Evolutionary conservation across 2,797 vertebrate genomes (phyloP).

Genomic region (Acanthurus lineatus): DNA sequence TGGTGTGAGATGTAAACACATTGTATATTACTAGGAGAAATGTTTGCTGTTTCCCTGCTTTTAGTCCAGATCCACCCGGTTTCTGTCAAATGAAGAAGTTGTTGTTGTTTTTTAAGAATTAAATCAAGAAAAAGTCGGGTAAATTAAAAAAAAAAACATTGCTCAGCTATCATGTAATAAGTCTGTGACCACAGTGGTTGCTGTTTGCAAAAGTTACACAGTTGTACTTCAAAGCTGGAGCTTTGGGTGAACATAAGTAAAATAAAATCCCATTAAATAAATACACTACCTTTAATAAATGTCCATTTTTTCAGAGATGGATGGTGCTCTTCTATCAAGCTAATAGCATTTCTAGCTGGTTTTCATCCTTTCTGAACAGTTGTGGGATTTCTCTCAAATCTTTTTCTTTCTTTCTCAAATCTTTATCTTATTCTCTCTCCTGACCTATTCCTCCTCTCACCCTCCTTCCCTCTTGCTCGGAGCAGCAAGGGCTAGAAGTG

Average conservation of each 20-base stretch:
- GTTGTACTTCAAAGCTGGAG: conserved; percentile 5
- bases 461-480: conserved; percentile 80
- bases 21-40: neutral
- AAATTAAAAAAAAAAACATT: neutral
- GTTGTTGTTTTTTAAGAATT: conserved; percentile 1
- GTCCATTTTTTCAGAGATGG: neutral
- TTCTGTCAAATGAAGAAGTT: neutral
- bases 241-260: neutral
- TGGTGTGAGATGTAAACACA: neutral
- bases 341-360: neutral
- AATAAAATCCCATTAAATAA: neutral
- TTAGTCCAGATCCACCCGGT: too few relatives aligned
- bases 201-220: neutral
- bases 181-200: too few relatives aligned
- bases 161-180: neutral
- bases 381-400: conserved; percentile 32
- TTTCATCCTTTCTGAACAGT: conserved; percentile 1
- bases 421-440: conserved; percentile 53
- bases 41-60: neutral
- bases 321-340: neutral
- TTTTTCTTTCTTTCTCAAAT: conserved; percentile 35
- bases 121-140: too few relatives aligned
- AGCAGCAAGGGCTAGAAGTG: conserved; percentile 99
- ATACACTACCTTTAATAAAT: neutral
- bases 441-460: conserved; percentile 68